Percentiles rank a stretch among this genome's conserved stretches.
Evolutionary conservation across 2,888 invertebrate species (phyloP).

Genomic region (Nemoura dubitans): DNA sequence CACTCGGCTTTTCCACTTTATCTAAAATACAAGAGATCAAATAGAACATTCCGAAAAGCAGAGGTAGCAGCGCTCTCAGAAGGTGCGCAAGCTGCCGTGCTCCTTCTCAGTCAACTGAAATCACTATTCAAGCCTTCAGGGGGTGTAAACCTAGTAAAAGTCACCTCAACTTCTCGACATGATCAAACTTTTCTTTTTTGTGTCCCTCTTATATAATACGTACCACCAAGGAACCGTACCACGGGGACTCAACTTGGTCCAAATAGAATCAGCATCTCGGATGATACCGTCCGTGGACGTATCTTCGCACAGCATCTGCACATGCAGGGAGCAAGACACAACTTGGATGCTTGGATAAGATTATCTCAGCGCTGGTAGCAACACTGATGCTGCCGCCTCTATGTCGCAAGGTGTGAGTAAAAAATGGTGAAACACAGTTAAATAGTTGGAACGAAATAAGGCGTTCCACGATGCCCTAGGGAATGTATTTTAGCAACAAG

Average conservation of each 20-base stretch:
- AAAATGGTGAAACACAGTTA: slow-evolving; percentile 24
- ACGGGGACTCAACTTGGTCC: slow-evolving; percentile 32
- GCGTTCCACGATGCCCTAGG: background rate
- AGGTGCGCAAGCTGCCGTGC: background rate
- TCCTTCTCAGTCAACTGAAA: slow-evolving; percentile 10
- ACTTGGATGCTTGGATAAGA: background rate
- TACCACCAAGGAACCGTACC: slow-evolving; percentile 34
- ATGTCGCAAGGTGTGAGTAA: slow-evolving; percentile 21
- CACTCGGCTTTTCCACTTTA: background rate
- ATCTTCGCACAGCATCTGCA: background rate
- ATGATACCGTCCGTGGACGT: slow-evolving; percentile 35
- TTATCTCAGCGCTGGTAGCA: background rate
- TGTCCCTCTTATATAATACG: slow-evolving; percentile 37
- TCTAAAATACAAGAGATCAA: background rate
- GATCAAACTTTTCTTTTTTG: slow-evolving; percentile 47
- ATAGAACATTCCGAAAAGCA: background rate
- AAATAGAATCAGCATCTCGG: slow-evolving; percentile 42
- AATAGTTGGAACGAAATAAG: slow-evolving; percentile 21
- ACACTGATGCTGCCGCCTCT: background rate
- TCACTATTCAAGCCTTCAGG: slow-evolving; percentile 37
- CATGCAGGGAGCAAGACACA: background rate
- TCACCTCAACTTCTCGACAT: slow-evolving; percentile 40
- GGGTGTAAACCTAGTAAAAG: slow-evolving; percentile 35
- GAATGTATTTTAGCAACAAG: background rate
- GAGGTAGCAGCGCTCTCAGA: background rate